A percentile compares a stretch with the other conserved stretches of the same genome.
These are phyloP conservation scores for Pseudococcus longispinus DNA, from an alignment of 2,888 invertebrate species.

Conservation along the genomic window DNA sequence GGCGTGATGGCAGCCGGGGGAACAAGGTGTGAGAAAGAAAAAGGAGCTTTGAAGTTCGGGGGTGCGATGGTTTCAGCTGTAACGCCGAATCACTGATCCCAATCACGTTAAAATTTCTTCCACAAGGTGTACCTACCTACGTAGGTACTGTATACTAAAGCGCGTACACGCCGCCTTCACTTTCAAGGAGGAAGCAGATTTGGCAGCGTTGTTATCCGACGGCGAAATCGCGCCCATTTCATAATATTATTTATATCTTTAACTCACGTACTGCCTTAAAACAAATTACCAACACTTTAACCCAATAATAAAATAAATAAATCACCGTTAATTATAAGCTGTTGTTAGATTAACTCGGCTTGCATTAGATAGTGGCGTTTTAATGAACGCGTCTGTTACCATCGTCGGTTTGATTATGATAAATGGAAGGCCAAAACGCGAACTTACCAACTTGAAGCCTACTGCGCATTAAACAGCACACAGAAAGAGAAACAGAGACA, in stretches of 20 bases:
- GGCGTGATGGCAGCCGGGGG: background rate
- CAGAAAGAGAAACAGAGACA: background rate
- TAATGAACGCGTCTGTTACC: constrained; percentile 56
- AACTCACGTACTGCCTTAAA: constrained; percentile 53
- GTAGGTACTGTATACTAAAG: background rate
- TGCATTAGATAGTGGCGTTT: constrained; percentile 55
- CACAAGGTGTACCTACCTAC: background rate
- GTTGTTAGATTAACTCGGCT: constrained; percentile 55
- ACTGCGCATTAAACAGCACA: background rate
- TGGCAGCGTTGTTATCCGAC: constrained; percentile 48
- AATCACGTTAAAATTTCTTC: constrained; percentile 31
- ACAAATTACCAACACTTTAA: constrained; percentile 56
- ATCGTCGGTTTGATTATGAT: constrained; percentile 55
- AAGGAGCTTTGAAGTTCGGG: background rate
- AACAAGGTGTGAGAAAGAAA: background rate
- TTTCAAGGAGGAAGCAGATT: constrained; percentile 39
- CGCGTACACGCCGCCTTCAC: background rate
- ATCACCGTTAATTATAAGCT: constrained; percentile 56
- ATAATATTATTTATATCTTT: constrained; percentile 50
- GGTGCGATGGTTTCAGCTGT: background rate
- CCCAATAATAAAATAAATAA: constrained; percentile 55
- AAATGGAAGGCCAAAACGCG: constrained; percentile 53
- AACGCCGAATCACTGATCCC: constrained; percentile 34
- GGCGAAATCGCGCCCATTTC: constrained; percentile 45
- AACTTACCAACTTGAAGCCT: constrained; percentile 35